These are phyloP conservation scores for Saguinus imperator DNA, from an alignment of 2,113 vertebrate species.

Conservation along the genomic window DNA sequence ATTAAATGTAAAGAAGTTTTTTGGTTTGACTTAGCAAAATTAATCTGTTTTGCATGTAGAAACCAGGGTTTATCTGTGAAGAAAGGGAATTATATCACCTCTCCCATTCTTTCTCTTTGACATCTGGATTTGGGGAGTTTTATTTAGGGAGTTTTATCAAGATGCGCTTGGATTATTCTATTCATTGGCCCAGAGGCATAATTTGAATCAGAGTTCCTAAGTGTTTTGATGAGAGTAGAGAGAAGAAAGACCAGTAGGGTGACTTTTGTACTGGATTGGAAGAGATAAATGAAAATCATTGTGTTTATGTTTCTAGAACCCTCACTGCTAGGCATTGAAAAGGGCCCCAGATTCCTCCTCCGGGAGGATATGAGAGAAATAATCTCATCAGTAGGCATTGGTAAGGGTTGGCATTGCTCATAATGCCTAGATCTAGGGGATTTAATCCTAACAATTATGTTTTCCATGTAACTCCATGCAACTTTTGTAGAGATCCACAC, in stretches of 20 bases:
- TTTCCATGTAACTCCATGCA: not conserved
- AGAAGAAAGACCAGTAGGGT: not conserved
- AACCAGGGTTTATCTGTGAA: not conserved
- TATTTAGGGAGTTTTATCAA: not conserved
- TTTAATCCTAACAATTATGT: not conserved
- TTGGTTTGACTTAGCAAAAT: not conserved
- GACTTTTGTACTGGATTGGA: not conserved
- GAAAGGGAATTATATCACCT: not conserved
- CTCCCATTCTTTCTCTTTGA: not conserved
- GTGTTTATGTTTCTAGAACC: not conserved
- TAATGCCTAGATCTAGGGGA: not conserved
- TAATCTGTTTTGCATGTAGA: not conserved
- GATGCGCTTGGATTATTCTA: not conserved
- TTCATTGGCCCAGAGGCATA: not conserved
- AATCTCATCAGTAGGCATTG: not conserved
- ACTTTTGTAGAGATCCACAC: not conserved
- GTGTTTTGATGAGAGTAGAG: not conserved
- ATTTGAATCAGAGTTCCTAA: not conserved
- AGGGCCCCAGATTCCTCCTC: not conserved
- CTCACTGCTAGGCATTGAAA: not conserved
- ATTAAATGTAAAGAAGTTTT: not conserved
- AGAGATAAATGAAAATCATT: not conserved
- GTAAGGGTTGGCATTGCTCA: not conserved
- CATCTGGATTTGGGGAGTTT: not conserved
- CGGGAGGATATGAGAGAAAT: not conserved